These are phyloP conservation scores for Linepithema humile DNA, from an alignment of 1,140 invertebrate species.

Conservation along the genomic window DNA sequence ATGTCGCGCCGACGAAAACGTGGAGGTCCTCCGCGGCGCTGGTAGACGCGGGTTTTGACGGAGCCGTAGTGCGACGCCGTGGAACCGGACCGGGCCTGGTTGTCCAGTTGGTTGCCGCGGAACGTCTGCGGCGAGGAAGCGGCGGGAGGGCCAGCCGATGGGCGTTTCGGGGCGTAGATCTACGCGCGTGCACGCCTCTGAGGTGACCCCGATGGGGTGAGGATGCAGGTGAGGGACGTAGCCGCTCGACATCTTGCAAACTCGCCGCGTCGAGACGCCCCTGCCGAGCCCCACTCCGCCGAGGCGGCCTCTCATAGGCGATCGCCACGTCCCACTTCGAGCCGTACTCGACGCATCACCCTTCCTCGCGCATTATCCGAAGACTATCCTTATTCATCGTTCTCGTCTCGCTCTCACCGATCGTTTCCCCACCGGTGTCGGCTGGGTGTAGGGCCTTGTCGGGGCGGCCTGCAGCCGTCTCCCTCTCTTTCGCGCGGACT, in stretches of 20 bases:
- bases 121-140: constrained; percentile 80
- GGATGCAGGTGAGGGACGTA: constrained; percentile 39
- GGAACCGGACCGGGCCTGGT: constrained; percentile 74
- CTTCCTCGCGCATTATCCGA: constrained; percentile 5
- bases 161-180: constrained; percentile 78
- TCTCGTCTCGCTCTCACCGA: constrained; percentile 5
- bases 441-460: constrained; percentile 27
- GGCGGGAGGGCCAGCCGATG: constrained; percentile 78
- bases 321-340: constrained; percentile 11
- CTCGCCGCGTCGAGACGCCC: constrained; percentile 47
- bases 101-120: constrained; percentile 83
- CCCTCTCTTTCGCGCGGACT: constrained; percentile 40
- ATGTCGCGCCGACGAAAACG: constrained; percentile 44
- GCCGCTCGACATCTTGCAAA: constrained; percentile 66
- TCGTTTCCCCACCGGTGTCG: constrained; percentile 27
- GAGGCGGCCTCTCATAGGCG: constrained; percentile 33
- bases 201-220: constrained; percentile 36
- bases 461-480: constrained; percentile 57
- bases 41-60: constrained; percentile 75
- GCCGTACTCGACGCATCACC: not conserved
- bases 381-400: not conserved
- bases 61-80: constrained; percentile 75
- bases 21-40: constrained; percentile 64
- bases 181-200: constrained; percentile 57
- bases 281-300: constrained; percentile 17